phyloP scores from a whole-genome alignment of 2,797 vertebrate species.

The Mormyrus hasselquistii region DNA sequence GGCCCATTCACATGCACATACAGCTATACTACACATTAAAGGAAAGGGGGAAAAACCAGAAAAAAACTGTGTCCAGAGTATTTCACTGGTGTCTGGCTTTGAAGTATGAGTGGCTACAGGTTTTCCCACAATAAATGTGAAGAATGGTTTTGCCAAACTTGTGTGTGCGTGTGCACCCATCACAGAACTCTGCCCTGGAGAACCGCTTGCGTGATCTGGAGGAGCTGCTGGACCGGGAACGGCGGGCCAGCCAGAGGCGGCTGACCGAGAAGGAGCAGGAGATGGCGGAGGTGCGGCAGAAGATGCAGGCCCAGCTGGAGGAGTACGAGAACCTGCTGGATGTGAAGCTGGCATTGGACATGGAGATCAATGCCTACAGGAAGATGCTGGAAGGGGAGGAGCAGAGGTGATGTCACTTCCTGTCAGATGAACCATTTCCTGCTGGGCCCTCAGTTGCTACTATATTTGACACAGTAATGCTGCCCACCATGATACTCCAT shows the following conservation, averaged over 20 bases:
- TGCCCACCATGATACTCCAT: neutral
- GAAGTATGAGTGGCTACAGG: neutral
- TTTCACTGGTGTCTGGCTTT: neutral
- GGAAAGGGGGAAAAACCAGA: neutral
- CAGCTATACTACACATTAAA: neutral
- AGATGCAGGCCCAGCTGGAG: slow-evolving; percentile 64
- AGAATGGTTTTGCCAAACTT: neutral
- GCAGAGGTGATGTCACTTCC: slow-evolving; percentile 57
- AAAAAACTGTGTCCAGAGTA: neutral
- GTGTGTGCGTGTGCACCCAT: neutral
- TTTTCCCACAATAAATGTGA: neutral
- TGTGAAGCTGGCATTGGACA: slow-evolving; percentile 73
- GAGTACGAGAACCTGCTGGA: slow-evolving; percentile 74
- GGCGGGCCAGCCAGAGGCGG: slow-evolving; percentile 51
- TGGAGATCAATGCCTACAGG: slow-evolving; percentile 78
- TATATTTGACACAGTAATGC: neutral
- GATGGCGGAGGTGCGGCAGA: slow-evolving; percentile 50
- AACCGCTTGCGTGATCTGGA: slow-evolving; percentile 59
- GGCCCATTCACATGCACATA: neutral
- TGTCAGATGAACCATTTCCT: neutral
- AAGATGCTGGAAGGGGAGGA: slow-evolving; percentile 84
- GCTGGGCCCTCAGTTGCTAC: neutral
- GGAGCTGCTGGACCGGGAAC: slow-evolving; percentile 58
- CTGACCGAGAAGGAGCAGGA: slow-evolving; percentile 69
- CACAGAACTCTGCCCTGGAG: slow-evolving; percentile 63